A percentile compares a stretch with the other conserved stretches of the same genome.
Conservation (phyloP, 2,888 invertebrate genomes). For the Notocelia uddmanniana region DNA sequence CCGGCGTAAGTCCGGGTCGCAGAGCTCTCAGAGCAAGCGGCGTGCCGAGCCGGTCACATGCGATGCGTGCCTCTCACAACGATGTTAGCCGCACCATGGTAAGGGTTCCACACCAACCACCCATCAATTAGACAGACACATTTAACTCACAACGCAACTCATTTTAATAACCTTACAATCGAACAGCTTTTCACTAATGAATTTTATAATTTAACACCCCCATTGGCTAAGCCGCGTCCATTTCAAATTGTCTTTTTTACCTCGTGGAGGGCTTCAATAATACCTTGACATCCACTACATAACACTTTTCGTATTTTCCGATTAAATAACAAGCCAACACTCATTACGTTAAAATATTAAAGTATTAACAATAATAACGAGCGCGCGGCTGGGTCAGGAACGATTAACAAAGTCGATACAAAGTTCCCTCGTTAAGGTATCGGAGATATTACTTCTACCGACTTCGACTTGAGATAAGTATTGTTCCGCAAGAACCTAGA, state of each 20-base stretch:
- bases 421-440: conserved; percentile 85
- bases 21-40: conserved; percentile 83
- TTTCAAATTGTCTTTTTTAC: conserved; percentile 53
- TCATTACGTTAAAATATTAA: conserved; percentile 52
- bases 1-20: conserved; percentile 86
- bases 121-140: conserved; percentile 62
- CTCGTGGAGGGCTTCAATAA: conserved; percentile 59
- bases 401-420: conserved; percentile 83
- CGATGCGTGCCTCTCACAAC: conserved; percentile 86
- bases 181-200: conserved; percentile 49
- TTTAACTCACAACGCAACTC: conserved; percentile 20
- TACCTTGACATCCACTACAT: conserved; percentile 50
- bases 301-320: conserved; percentile 20
- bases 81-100: conserved; percentile 84
- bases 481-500: conserved; percentile 80
- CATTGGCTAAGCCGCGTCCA: conserved; percentile 77
- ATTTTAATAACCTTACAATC: neutral
- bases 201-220: conserved; percentile 54
- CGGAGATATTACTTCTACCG: conserved; percentile 82
- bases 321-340: neutral
- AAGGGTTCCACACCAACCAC: conserved; percentile 67
- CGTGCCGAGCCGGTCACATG: conserved; percentile 84
- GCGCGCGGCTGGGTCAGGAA: conserved; percentile 68
- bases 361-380: conserved; percentile 49
- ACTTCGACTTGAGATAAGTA: conserved; percentile 81